Percentiles rank a stretch among this genome's conserved stretches.
phyloP scores from a whole-genome alignment of 2,888 invertebrate species.

The Tachina grossa region DNA sequence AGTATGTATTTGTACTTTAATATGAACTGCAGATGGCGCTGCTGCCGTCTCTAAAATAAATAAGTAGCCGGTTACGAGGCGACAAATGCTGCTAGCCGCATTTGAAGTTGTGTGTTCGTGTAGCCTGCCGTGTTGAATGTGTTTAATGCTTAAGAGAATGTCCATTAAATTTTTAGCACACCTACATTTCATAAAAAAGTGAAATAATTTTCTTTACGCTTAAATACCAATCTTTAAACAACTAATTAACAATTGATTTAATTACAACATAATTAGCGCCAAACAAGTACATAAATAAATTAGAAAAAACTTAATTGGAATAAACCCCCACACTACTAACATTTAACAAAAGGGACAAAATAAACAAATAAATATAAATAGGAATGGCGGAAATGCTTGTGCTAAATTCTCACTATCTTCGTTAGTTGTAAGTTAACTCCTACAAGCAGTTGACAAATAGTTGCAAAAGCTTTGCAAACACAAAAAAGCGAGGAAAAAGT shows the following conservation, averaged over 20 bases:
- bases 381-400: not conserved
- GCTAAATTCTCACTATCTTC: not conserved
- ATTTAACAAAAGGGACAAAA: slow-evolving; percentile 1
- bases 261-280: slow-evolving; percentile 54
- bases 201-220: slow-evolving; percentile 9
- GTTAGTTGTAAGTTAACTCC: not conserved
- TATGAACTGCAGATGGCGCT: too few species aligned
- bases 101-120: too few species aligned
- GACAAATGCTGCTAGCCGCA: too few species aligned
- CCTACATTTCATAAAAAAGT: not conserved
- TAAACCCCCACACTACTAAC: not conserved
- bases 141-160: too few species aligned
- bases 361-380: slow-evolving; percentile 31
- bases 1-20: too few species aligned
- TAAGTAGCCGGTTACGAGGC: too few species aligned
- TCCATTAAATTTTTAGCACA: too few species aligned
- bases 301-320: not conserved
- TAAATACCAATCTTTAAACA: slow-evolving; percentile 30
- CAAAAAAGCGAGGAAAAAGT: not conserved
- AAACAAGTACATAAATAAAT: slow-evolving; percentile 13
- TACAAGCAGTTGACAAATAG: not conserved
- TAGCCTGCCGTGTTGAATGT: too few species aligned
- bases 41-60: too few species aligned
- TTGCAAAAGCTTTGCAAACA: not conserved
- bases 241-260: slow-evolving; percentile 60